phyloP scores from a whole-genome alignment of 2,888 invertebrate species.

The Phaedon cochleariae region DNA sequence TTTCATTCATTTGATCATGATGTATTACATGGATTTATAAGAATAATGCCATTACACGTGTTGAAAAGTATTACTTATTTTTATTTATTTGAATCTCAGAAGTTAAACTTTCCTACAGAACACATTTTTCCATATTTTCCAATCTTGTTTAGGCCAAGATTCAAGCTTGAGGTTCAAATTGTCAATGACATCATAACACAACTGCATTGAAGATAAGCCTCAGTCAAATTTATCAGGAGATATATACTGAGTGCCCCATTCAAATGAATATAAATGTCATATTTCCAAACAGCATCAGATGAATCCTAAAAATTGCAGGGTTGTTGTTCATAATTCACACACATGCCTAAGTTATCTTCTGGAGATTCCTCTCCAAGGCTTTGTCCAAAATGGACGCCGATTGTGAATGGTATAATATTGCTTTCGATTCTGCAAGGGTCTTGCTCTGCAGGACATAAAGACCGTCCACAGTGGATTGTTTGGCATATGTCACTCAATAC shows the following conservation, averaged over 20 bases:
- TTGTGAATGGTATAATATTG: constrained; percentile 78
- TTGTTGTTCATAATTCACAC: constrained; percentile 76
- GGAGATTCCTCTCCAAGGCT: constrained; percentile 71
- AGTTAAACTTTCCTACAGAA: too few species aligned
- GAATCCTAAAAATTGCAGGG: constrained; percentile 64
- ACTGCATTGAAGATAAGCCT: too few species aligned
- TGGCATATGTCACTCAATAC: constrained; percentile 73
- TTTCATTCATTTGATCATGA: not conserved
- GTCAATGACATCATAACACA: too few species aligned
- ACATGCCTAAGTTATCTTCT: constrained; percentile 85
- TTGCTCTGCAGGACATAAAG: constrained; percentile 70
- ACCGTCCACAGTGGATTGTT: constrained; percentile 80
- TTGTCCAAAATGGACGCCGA: constrained; percentile 81
- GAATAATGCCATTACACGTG: not conserved
- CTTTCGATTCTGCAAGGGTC: constrained; percentile 75
- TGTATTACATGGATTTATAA: not conserved
- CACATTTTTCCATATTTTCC: too few species aligned
- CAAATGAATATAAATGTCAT: too few species aligned
- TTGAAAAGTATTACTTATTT: not conserved
- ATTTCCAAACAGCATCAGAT: too few species aligned
- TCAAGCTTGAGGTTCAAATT: too few species aligned
- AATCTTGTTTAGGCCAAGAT: too few species aligned
- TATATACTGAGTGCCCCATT: too few species aligned
- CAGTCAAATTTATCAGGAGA: too few species aligned
- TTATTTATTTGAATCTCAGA: too few species aligned